Evolutionary conservation across 1,140 invertebrate species (phyloP), one percentile per base, ranked within the genome.

Genomic region (Anagrus nilaparvatae): DNA sequence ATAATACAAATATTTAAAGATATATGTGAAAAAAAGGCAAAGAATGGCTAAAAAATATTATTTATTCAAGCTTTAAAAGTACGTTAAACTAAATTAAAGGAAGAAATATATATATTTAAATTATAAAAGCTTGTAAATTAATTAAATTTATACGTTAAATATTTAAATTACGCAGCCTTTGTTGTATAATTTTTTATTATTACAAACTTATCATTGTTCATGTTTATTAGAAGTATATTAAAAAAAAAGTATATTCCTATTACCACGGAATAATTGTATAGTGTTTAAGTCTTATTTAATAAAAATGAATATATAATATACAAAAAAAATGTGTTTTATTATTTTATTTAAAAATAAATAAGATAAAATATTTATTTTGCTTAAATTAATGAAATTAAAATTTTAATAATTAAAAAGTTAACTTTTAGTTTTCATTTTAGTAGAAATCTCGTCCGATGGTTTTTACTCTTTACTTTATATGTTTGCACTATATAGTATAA

Each of bases 201-300:
- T n/a, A n/a, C n/a, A 59, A 65, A 64, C 66, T 65, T 65, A 65
- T 65, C 59, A 68, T 63, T 66, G 63, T 65, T 68, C 63, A 68
- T 61, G 63, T 66, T 66, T 65, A 66, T 57, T 68, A 64, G 60
- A 67, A 64, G 61, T 58, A 65, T 65, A 62, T 60, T 46, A 47
- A 47, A 25, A 40, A 23, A 39, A 31, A 24, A 16, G 32, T 38
- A 58, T 55, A 53, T 46, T 62, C 55, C 61, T 56, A 52, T 58
- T 52, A 59, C 61, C 60, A 56, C 57, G 58, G 53, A 63, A 29
- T 59, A 63, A 53, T 54, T 60, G 59, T 59, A 62, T 60, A 63
- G 61, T 54, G 54, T 59, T 59, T 59, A 54, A 35, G 48, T 54
- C 52, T 54, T 47, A 52, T 44, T 43, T 47, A 46, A 54, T 55